phyloP scores from a whole-genome alignment of 1,140 invertebrate genomes.

The Papilio aristodemus region DNA sequence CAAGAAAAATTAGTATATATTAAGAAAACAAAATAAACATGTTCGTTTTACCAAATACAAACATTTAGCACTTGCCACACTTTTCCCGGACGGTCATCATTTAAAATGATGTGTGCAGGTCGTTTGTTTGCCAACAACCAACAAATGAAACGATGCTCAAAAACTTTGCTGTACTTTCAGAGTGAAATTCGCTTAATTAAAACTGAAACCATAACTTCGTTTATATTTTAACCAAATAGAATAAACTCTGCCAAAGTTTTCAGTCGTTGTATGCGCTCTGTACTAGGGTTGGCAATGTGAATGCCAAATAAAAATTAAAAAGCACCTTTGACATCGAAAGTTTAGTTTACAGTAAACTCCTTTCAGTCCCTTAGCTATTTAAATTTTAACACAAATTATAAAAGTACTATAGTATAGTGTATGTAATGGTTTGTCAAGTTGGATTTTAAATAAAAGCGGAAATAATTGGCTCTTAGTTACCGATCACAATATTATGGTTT shows the following conservation, averaged over 20 bases:
- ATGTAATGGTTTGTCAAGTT: no score
- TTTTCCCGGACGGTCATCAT: neutral
- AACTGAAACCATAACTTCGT: constrained; percentile 22
- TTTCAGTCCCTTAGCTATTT: no score
- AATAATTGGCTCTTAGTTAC: no score
- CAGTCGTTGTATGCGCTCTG: neutral
- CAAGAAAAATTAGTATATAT: no score
- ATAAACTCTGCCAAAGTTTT: constrained; percentile 16
- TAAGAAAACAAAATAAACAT: neutral
- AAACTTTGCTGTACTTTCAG: constrained; percentile 16
- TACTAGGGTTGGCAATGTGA: neutral
- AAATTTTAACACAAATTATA: no score
- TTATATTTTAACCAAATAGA: constrained; percentile 24
- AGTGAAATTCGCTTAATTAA: constrained; percentile 20
- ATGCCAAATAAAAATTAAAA: neutral
- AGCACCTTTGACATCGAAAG: neutral
- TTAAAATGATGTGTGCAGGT: neutral
- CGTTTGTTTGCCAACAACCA: neutral
- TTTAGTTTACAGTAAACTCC: no score
- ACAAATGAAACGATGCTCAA: constrained; percentile 1
- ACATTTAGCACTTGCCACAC: neutral
- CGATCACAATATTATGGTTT: no score
- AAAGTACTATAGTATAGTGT: no score
- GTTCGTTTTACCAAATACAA: neutral
- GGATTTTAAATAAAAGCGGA: no score